Evolutionary conservation across 1,140 invertebrate species (phyloP).

Genomic region (Apis dorsata): DNA sequence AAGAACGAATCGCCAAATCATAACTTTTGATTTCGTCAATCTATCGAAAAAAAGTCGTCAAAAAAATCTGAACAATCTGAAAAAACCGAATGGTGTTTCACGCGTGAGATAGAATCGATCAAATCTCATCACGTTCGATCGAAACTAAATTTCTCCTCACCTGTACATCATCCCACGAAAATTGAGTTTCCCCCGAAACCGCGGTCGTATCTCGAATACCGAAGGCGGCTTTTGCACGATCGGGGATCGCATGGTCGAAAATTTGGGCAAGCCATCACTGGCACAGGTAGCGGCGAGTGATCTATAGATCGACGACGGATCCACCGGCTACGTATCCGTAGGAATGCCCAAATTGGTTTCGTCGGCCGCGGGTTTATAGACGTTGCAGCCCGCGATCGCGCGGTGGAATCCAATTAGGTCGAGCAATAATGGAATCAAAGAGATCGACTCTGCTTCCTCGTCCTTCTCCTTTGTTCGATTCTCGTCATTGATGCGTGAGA

Average conservation of each 20-base stretch:
- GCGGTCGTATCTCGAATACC: not conserved
- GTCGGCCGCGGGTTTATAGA: constrained; percentile 61
- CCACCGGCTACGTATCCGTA: constrained; percentile 33
- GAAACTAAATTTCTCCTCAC: not conserved
- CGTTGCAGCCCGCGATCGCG: constrained; percentile 58
- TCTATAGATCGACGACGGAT: constrained; percentile 56
- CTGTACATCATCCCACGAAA: not conserved
- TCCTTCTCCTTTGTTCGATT: not conserved
- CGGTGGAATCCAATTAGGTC: constrained; percentile 69
- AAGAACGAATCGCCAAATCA: too few species aligned
- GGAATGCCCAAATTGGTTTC: constrained; percentile 72
- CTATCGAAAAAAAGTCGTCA: too few species aligned
- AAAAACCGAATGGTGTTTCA: too few species aligned
- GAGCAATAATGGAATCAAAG: constrained; percentile 70
- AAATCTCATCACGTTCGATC: not conserved
- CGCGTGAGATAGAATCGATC: too few species aligned
- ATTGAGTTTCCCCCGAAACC: not conserved
- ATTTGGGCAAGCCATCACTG: constrained; percentile 14
- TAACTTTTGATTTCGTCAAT: too few species aligned
- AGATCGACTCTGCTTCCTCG: constrained; percentile 29
- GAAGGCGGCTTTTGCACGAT: not conserved
- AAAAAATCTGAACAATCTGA: too few species aligned
- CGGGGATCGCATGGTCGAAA: constrained; percentile 8
- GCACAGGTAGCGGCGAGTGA: constrained; percentile 32
- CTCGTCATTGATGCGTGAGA: not conserved